These are phyloP conservation scores for Heteromurus nitidus DNA, from an alignment of 2,888 invertebrate genomes.

Conservation along the genomic window DNA sequence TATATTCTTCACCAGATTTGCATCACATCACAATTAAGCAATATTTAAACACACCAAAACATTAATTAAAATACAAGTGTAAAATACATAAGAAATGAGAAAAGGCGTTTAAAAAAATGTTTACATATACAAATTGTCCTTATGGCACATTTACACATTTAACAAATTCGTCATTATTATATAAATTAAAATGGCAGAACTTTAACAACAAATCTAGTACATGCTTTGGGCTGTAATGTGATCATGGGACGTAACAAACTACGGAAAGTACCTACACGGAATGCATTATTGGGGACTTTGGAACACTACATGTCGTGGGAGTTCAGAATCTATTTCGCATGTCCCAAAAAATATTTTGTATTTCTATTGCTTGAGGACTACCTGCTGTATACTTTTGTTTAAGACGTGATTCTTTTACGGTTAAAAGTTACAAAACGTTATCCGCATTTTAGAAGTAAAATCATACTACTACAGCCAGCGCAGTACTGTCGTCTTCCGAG, in stretches of 20 bases:
- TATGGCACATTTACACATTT: constrained; percentile 45
- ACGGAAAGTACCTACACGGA: too few species aligned
- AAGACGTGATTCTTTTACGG: too few species aligned
- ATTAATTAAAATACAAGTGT: constrained; percentile 2
- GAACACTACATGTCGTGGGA: too few species aligned
- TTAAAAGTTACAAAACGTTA: too few species aligned
- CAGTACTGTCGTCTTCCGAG: constrained; percentile 10
- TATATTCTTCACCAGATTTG: constrained; percentile 38
- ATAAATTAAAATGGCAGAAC: constrained; percentile 50
- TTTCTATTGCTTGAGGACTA: too few species aligned
- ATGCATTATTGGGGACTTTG: too few species aligned
- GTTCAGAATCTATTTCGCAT: too few species aligned
- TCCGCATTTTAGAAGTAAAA: background rate
- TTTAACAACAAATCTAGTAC: constrained; percentile 35
- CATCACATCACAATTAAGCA: too few species aligned
- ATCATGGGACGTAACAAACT: background rate
- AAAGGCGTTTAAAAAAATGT: background rate
- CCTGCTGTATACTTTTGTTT: too few species aligned
- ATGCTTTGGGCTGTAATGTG: background rate
- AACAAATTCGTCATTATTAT: constrained; percentile 23
- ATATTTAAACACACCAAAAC: constrained; percentile 5
- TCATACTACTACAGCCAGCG: constrained; percentile 35
- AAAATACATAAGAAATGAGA: background rate
- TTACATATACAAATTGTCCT: constrained; percentile 4
- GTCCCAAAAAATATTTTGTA: too few species aligned